phyloP scores from a whole-genome alignment of 2,888 invertebrate genomes.

The Sinhomidia bicolor region DNA sequence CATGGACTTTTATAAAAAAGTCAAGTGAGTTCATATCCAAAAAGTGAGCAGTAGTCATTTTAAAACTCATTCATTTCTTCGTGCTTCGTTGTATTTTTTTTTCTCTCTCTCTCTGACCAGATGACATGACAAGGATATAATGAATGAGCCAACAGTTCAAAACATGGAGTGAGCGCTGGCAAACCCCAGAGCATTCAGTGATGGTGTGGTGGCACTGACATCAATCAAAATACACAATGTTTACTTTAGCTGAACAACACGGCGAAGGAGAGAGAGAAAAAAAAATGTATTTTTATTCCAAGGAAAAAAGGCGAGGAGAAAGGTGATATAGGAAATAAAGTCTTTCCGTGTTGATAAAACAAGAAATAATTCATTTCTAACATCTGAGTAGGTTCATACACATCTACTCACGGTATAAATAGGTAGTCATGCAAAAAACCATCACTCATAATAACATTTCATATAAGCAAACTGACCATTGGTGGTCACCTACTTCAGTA shows the following conservation, averaged over 20 bases:
- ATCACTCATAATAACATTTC: slow-evolving; percentile 60
- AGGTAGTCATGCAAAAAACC: slow-evolving; percentile 12
- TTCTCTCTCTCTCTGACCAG: slow-evolving; percentile 38
- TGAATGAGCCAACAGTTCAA: slow-evolving; percentile 46
- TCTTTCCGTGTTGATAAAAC: slow-evolving; percentile 58
- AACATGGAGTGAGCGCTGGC: no score
- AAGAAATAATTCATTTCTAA: slow-evolving; percentile 54
- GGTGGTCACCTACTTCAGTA: neutral
- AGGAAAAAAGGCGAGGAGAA: slow-evolving; percentile 15
- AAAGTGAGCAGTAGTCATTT: slow-evolving; percentile 8
- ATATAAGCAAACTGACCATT: neutral
- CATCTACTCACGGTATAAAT: neutral
- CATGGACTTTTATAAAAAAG: slow-evolving; percentile 7
- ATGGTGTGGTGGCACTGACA: slow-evolving; percentile 21
- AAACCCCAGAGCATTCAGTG: slow-evolving; percentile 7
- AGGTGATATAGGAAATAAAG: slow-evolving; percentile 56
- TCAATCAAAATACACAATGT: slow-evolving; percentile 27
- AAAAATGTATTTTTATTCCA: slow-evolving; percentile 10
- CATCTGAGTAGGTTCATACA: neutral
- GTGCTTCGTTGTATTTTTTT: slow-evolving; percentile 5
- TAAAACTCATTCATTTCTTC: slow-evolving; percentile 23
- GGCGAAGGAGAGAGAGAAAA: neutral
- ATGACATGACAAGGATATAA: slow-evolving; percentile 59
- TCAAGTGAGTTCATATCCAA: neutral
- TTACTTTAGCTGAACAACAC: neutral